Conservation (phyloP, 2,888 invertebrate genomes). For the Drosophila kanekoi region DNA sequence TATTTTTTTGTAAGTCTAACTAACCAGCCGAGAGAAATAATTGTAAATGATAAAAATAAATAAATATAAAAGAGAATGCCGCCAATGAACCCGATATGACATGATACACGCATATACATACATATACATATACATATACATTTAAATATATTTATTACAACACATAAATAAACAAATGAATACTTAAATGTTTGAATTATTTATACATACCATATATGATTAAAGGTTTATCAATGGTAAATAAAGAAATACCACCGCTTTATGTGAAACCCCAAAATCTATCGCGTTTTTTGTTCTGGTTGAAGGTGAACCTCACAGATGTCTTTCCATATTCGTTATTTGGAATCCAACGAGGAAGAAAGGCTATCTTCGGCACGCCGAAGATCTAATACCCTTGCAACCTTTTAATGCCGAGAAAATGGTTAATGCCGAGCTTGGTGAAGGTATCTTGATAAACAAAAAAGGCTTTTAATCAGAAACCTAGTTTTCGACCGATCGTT, state of each 20-base stretch:
- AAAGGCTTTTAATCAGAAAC: no score
- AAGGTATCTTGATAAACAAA: no score
- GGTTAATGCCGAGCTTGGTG: no score
- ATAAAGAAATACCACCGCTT: conserved; percentile 85
- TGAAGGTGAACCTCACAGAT: not conserved
- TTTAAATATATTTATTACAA: conserved; percentile 59
- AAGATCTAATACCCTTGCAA: no score
- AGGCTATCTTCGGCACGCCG: no score
- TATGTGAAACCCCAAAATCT: conserved; percentile 81
- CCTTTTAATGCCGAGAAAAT: no score
- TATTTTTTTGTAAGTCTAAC: conserved; percentile 53
- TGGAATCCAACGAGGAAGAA: no score
- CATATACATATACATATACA: conserved; percentile 36
- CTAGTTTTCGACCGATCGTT: no score
- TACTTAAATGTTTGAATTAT: conserved; percentile 76
- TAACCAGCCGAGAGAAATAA: conserved; percentile 45
- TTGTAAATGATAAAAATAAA: conserved; percentile 57
- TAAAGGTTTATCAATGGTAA: conserved; percentile 82
- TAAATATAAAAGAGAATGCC: conserved; percentile 38
- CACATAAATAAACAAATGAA: conserved; percentile 58
- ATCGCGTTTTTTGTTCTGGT: conserved; percentile 4
- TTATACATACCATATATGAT: conserved; percentile 75
- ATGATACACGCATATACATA: conserved; percentile 42
- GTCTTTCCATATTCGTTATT: no score
- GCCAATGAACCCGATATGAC: conserved; percentile 52